phyloP scores from a whole-genome alignment of 2,113 vertebrate genomes.

The Colossoma macropomum region DNA sequence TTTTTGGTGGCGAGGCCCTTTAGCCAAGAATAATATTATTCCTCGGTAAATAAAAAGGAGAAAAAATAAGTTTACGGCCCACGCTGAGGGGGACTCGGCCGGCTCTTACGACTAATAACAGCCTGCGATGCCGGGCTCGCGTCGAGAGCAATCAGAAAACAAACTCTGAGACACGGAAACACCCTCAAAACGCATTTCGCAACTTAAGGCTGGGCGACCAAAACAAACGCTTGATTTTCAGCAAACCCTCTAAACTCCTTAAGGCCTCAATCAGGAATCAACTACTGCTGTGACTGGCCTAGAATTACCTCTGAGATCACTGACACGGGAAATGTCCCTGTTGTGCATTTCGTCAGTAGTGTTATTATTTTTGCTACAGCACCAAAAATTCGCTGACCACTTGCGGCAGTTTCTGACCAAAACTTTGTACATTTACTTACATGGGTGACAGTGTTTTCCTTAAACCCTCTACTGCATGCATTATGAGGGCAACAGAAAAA shows the following conservation, averaged over 20 bases:
- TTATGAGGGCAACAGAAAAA: too few relatives aligned
- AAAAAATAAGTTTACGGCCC: background rate
- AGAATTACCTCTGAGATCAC: background rate
- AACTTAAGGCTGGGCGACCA: background rate
- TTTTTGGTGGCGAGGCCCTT: slow-evolving; percentile 43
- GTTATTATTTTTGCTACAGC: too few relatives aligned
- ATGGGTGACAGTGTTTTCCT: too few relatives aligned
- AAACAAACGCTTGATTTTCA: background rate
- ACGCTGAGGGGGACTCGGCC: too few relatives aligned
- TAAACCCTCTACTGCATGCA: too few relatives aligned
- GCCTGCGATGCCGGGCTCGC: background rate
- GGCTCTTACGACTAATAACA: background rate
- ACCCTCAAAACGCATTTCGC: background rate
- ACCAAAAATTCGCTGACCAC: too few relatives aligned
- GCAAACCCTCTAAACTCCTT: background rate
- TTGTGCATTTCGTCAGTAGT: too few relatives aligned
- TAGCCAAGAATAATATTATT: slow-evolving; percentile 36
- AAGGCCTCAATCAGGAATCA: slow-evolving; percentile 9
- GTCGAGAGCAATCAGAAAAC: slow-evolving; percentile 6
- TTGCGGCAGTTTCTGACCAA: too few relatives aligned
- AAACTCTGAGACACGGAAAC: background rate
- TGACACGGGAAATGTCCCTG: slow-evolving; percentile 1
- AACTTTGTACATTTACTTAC: too few relatives aligned
- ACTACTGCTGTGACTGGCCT: background rate
- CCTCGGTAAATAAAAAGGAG: slow-evolving; percentile 26